Conservation (phyloP, 1,140 invertebrate genomes). For the Sipha flava region DNA sequence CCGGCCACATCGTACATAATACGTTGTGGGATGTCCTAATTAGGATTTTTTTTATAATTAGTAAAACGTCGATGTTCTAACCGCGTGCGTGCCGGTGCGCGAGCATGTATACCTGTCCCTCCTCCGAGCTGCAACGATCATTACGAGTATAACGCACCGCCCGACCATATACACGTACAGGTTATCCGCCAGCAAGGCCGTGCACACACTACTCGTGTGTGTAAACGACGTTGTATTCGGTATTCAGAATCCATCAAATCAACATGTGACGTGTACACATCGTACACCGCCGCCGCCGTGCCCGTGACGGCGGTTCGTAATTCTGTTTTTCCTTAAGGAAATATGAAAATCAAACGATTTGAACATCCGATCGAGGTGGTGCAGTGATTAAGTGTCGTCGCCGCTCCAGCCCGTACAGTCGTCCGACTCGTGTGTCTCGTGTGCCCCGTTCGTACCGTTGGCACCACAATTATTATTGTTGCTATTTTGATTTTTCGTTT, state of each 20-base stretch:
- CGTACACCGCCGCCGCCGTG: background rate
- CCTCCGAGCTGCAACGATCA: background rate
- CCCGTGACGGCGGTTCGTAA: background rate
- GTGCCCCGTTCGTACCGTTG: too few species aligned
- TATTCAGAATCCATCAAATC: background rate
- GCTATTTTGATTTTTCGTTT: too few species aligned
- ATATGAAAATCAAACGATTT: too few species aligned
- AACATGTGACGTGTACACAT: background rate
- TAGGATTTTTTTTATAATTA: constrained; percentile 31
- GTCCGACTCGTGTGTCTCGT: too few species aligned
- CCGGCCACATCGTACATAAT: background rate
- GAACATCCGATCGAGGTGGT: too few species aligned
- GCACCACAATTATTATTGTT: too few species aligned
- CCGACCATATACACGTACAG: background rate
- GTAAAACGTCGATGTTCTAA: constrained; percentile 24
- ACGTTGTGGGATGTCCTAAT: constrained; percentile 20
- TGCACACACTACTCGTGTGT: background rate
- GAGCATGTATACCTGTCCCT: background rate
- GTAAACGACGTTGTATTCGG: background rate
- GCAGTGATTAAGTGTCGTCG: too few species aligned
- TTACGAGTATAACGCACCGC: background rate
- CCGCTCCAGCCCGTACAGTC: too few species aligned
- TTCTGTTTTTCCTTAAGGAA: too few species aligned
- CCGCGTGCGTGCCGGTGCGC: background rate
- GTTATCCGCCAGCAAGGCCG: constrained; percentile 4